These are phyloP conservation scores for Parnassius orleans DNA, from an alignment of 2,888 invertebrate genomes.

Conservation along the genomic window DNA sequence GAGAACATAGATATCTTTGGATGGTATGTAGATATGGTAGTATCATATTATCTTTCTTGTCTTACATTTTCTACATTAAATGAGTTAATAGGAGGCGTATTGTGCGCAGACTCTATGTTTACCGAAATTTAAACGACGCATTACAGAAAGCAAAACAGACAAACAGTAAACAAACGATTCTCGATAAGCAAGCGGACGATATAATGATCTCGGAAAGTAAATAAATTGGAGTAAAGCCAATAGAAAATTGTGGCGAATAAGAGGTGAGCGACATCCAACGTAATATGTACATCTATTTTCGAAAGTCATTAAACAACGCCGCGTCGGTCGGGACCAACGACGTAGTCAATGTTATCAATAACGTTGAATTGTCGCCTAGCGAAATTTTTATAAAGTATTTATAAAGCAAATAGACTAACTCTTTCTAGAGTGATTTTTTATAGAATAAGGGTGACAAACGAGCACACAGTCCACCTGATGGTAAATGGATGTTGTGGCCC, in stretches of 20 bases:
- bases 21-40: too few species aligned
- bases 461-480: too few species aligned
- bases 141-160: slow-evolving; percentile 6
- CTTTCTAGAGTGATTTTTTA: too few species aligned
- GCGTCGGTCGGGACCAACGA: slow-evolving; percentile 22
- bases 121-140: neutral
- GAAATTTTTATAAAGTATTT: too few species aligned
- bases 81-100: too few species aligned
- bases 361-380: neutral
- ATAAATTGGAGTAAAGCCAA: slow-evolving; percentile 67
- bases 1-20: too few species aligned
- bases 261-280: slow-evolving; percentile 69
- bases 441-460: too few species aligned
- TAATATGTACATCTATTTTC: slow-evolving; percentile 63
- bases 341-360: slow-evolving; percentile 24
- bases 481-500: too few species aligned
- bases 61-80: too few species aligned
- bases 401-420: too few species aligned
- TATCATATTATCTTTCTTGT: too few species aligned
- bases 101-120: neutral
- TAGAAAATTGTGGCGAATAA: slow-evolving; percentile 53
- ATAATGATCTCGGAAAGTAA: slow-evolving; percentile 32
- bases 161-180: slow-evolving; percentile 51
- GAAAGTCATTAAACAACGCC: slow-evolving; percentile 52
- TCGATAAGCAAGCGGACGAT: slow-evolving; percentile 25